Conservation (phyloP, 2,888 invertebrate species). For the Thymelicus sylvestris region DNA sequence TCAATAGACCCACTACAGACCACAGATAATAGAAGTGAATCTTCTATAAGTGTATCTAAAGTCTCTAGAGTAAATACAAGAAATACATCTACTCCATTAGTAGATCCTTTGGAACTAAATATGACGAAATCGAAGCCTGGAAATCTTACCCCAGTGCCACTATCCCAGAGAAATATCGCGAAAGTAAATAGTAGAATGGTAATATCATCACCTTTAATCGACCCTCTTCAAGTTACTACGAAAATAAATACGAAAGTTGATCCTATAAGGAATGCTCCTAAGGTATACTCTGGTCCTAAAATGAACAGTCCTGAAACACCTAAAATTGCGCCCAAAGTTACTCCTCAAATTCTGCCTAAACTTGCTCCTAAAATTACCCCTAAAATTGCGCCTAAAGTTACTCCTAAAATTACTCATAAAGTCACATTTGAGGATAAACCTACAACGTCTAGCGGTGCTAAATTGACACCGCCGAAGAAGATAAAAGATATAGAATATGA, state of each 20-base stretch:
- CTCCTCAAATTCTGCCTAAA: not conserved
- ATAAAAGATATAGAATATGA: slow-evolving; percentile 58
- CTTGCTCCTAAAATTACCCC: not conserved
- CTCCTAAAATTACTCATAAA: not conserved
- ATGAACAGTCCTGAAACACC: not conserved
- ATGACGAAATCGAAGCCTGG: not conserved
- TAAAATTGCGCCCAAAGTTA: not conserved
- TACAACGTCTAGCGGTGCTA: not conserved
- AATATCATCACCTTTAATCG: not conserved
- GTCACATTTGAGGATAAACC: not conserved
- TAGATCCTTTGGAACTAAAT: not conserved
- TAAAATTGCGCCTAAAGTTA: not conserved
- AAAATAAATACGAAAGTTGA: not conserved
- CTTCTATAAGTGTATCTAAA: not conserved
- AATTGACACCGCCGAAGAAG: not conserved
- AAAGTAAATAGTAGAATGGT: not conserved
- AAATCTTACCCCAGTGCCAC: not conserved
- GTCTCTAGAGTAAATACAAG: not conserved
- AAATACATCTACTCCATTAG: not conserved
- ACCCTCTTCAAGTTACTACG: not conserved
- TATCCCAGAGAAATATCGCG: not conserved
- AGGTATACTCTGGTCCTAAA: not conserved
- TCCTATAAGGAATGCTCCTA: not conserved
- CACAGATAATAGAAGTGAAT: not conserved
- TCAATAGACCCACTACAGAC: not conserved